phyloP scores from a whole-genome alignment of 1,140 invertebrate species.

The Thaumetopoea pityocampa region DNA sequence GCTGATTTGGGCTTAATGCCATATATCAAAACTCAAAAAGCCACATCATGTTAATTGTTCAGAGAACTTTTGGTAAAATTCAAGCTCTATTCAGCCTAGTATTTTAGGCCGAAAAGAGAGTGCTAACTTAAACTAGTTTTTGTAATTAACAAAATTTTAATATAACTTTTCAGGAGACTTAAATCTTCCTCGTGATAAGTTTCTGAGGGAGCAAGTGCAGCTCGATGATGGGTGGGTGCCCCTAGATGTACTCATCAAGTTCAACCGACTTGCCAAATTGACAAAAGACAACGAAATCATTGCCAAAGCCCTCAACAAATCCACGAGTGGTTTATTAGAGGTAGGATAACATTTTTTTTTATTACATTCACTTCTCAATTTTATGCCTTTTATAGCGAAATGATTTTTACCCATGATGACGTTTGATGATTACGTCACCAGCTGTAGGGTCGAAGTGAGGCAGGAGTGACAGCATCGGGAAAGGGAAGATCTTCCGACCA shows the following conservation, averaged over 20 bases:
- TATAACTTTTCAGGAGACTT: conserved; percentile 80
- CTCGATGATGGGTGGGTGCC: conserved; percentile 94
- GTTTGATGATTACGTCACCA: too few species aligned
- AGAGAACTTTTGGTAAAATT: too few species aligned
- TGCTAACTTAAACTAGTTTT: not conserved
- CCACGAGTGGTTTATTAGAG: conserved; percentile 85
- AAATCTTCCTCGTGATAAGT: conserved; percentile 93
- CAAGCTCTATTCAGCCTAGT: too few species aligned
- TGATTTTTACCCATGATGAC: too few species aligned
- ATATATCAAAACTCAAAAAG: too few species aligned
- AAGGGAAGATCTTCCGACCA: too few species aligned
- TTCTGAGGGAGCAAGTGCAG: conserved; percentile 89
- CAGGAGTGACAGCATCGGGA: too few species aligned
- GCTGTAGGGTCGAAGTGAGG: too few species aligned
- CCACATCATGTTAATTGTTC: too few species aligned
- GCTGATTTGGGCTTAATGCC: too few species aligned
- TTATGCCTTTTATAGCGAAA: too few species aligned
- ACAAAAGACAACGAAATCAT: conserved; percentile 84
- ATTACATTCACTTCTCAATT: not conserved
- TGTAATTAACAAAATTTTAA: not conserved
- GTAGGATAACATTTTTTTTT: conserved; percentile 66
- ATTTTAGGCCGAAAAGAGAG: too few species aligned
- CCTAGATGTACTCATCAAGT: conserved; percentile 89
- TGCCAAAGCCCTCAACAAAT: conserved; percentile 84
- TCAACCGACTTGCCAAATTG: conserved; percentile 89